Evolutionary conservation across 2,888 invertebrate species (phyloP), one percentile per base, ranked within the genome.

Genomic region (Microplitis manilae): DNA sequence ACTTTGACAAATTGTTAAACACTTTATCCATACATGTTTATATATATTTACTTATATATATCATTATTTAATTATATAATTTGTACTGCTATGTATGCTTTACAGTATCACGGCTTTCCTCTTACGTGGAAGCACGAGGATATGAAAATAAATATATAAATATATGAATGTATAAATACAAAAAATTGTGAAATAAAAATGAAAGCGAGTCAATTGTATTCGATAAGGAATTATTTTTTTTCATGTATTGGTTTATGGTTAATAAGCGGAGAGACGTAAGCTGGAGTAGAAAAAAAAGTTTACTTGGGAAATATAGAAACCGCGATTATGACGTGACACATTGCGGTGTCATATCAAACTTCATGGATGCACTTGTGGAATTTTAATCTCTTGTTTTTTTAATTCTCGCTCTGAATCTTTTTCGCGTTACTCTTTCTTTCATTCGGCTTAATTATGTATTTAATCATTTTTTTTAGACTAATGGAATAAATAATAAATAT

Each of bases 311-410:
- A 50, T 50, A 13, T 50, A 50, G 50, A 50, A 50, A 50, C 50
- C 50, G 50, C 50, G 50, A 50, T 50, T 50, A 50, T 9, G 8
- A 50, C 50, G 50, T 50, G 74, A 68, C 68, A 64, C 68, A 74
- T 61, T 72, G 73, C 77, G 72, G 72, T 67, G 76, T 72, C 68
- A 61, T 64, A 64, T 40, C 39, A 15, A 65, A 60, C 68, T 50
- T 50, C 67, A 50, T 60, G 69, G 60, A 72, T 59, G 76, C 67
- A 41, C 68, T 61, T 9, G 61, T 30, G 60, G 68, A 61, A 75
- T 30, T 30, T 30, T 30, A 30, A 30, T 30, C 30, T 30, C 30
- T 30, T 0, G 4, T 30, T 30, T 30, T 30, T 30, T 20, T 20
- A 20, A 30, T 30, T 30, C 30, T 30, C 30, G 30, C 30, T 30